Percentiles rank a stretch among this genome's conserved stretches.
Evolutionary conservation across 2,113 vertebrate species (phyloP).

Genomic region (Athene noctua): DNA sequence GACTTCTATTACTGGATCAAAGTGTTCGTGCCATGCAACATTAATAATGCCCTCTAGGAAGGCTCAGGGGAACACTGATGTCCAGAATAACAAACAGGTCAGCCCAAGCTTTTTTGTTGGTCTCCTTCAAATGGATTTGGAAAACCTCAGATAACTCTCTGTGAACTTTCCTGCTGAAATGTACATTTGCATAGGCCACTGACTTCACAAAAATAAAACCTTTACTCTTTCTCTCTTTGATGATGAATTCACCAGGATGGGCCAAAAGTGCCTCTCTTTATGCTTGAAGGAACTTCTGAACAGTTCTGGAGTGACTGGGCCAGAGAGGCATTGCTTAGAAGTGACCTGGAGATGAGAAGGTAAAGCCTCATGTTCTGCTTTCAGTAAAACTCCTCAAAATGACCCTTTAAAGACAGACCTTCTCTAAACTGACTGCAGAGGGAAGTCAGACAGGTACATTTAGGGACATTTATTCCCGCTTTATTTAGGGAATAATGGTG

Average conservation of each 20-base stretch:
- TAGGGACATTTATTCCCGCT: neutral
- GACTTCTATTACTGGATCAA: neutral
- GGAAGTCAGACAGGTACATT: neutral
- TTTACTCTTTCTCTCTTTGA: neutral
- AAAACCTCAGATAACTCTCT: neutral
- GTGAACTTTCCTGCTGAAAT: neutral
- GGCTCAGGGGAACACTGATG: neutral
- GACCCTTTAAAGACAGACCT: neutral
- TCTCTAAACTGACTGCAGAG: neutral
- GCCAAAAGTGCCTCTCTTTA: neutral
- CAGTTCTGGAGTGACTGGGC: neutral
- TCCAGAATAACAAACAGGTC: neutral
- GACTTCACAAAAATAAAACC: neutral
- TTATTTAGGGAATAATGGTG: neutral
- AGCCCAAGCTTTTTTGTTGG: neutral
- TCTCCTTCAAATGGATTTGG: neutral
- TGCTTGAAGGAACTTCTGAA: neutral
- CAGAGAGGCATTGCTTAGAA: neutral
- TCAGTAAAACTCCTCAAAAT: neutral
- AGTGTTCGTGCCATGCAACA: neutral
- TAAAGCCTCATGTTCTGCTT: neutral
- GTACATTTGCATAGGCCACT: neutral
- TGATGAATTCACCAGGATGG: neutral
- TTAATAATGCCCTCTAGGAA: conserved; percentile 14
- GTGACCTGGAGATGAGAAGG: neutral